A percentile compares a stretch with the other conserved stretches of the same genome.
These are phyloP conservation scores for Anser cygnoides DNA, from an alignment of 2,113 vertebrate species.

Conservation along the genomic window DNA sequence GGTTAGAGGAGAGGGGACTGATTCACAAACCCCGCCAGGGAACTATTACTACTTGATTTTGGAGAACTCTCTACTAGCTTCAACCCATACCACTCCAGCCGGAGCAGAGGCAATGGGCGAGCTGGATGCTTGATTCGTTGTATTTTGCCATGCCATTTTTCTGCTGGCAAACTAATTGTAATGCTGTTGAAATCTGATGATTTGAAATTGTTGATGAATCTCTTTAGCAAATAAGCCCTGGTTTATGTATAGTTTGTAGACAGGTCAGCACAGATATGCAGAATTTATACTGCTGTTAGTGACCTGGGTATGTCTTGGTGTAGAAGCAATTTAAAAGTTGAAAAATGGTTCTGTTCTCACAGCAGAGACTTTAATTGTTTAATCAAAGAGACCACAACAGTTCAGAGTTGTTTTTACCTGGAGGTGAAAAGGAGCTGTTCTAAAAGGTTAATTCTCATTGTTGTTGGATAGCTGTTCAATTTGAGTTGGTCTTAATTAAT, in stretches of 20 bases:
- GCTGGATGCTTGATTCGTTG: neutral
- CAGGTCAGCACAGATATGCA: neutral
- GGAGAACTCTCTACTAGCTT: neutral
- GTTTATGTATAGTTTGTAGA: neutral
- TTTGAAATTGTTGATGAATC: neutral
- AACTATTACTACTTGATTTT: neutral
- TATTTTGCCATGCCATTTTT: neutral
- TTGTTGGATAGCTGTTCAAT: neutral
- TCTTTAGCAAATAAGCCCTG: neutral
- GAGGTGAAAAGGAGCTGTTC: neutral
- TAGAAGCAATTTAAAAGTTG: neutral
- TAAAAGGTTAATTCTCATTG: neutral
- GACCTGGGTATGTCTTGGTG: neutral
- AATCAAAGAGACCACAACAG: neutral
- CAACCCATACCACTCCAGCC: neutral
- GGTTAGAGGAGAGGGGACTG: neutral
- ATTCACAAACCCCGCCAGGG: neutral
- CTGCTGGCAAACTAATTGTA: neutral
- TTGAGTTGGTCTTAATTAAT: neutral
- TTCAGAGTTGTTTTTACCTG: neutral
- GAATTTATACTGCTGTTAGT: neutral
- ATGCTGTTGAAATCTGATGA: neutral
- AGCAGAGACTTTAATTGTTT: neutral
- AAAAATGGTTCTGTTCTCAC: neutral
- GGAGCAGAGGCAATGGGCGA: neutral